phyloP scores from a whole-genome alignment of 2,797 vertebrate species.

The Uromys caudimaculatus region DNA sequence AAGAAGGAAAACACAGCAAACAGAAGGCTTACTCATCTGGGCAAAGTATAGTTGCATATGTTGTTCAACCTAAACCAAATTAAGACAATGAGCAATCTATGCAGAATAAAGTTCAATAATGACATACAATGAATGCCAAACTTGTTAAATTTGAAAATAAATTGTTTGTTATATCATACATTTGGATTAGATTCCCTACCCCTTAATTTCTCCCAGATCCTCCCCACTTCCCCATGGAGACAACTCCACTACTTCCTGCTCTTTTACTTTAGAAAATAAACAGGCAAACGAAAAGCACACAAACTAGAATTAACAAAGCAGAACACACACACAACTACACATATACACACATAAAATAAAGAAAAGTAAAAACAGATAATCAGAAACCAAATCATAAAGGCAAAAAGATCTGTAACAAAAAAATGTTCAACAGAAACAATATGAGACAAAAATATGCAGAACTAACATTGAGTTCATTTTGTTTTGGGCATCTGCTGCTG shows the following conservation, averaged over 20 bases:
- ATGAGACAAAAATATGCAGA: background rate
- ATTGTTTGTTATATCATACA: background rate
- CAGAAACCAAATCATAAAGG: background rate
- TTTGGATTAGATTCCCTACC: background rate
- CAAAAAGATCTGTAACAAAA: background rate
- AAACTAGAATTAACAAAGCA: background rate
- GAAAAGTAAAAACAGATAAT: background rate
- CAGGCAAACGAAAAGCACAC: too few species aligned
- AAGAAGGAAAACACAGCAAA: background rate
- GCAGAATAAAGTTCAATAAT: background rate
- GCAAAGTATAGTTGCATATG: background rate
- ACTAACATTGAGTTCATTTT: background rate
- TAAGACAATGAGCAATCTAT: background rate
- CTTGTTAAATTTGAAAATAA: background rate
- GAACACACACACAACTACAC: background rate
- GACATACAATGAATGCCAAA: background rate
- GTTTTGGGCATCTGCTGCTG: background rate
- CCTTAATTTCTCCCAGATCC: background rate
- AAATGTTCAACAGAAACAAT: background rate
- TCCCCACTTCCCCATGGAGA: fast-evolving
- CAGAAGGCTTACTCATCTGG: background rate
- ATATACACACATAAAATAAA: background rate
- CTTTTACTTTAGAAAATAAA: background rate
- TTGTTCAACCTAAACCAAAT: background rate
- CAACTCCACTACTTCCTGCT: background rate